A percentile compares a stretch with the other conserved stretches of the same genome.
Conservation (phyloP, 2,888 invertebrate species). For the Gastracanthus pulcherrimus region DNA sequence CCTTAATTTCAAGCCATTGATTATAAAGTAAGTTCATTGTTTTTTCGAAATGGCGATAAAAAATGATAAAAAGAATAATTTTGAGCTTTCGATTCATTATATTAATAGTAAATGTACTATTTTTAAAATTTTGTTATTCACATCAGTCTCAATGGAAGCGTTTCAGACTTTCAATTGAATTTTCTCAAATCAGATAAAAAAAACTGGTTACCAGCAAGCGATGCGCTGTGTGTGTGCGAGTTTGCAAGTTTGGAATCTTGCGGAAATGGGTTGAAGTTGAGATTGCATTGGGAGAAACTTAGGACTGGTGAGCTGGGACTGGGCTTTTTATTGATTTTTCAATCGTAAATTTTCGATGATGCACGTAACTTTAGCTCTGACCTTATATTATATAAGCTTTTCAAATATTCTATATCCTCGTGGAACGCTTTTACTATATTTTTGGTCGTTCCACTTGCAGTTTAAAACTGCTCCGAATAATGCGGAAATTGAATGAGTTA, state of each 20-base stretch:
- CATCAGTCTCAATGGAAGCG: neutral
- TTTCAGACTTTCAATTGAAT: neutral
- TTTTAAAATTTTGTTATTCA: neutral
- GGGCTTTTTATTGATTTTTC: conserved; percentile 35
- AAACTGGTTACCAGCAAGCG: neutral
- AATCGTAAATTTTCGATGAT: conserved; percentile 31
- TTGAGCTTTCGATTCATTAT: no score
- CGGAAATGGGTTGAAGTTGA: conserved; percentile 35
- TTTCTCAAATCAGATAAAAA: neutral
- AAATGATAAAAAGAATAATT: no score
- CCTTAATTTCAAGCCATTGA: no score
- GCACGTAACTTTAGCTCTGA: neutral
- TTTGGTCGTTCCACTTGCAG: neutral
- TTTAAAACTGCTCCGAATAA: neutral
- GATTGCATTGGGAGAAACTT: conserved; percentile 36
- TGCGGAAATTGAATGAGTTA: neutral
- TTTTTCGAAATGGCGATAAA: no score
- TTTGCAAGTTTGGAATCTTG: conserved; percentile 8
- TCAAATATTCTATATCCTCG: neutral
- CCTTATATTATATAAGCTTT: neutral
- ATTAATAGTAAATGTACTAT: neutral
- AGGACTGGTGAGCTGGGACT: neutral
- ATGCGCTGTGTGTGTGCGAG: neutral
- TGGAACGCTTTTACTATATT: neutral
- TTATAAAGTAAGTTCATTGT: no score